Conservation (phyloP, 2,888 invertebrate species). For the Rugalucina vietnamica region DNA sequence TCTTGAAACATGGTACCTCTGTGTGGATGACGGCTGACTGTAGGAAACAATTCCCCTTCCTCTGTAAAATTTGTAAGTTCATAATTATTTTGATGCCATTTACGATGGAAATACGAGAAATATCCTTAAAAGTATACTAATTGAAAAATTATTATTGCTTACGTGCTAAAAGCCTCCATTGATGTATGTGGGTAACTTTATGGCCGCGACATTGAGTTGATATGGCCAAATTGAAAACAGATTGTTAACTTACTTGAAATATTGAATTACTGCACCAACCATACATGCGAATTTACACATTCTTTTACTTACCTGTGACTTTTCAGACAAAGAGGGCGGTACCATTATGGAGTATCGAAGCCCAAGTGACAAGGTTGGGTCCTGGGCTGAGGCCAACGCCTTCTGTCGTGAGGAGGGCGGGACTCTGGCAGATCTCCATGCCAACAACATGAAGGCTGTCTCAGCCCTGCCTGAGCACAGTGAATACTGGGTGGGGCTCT, state of each 20-base stretch:
- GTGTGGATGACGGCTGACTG: slow-evolving; percentile 61
- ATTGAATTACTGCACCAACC: too few relatives aligned
- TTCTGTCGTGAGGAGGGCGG: slow-evolving; percentile 53
- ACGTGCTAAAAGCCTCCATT: too few relatives aligned
- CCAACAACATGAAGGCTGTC: slow-evolving; percentile 60
- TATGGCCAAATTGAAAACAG: too few relatives aligned
- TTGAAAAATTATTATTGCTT: too few relatives aligned
- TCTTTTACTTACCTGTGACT: too few relatives aligned
- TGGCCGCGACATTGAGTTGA: too few relatives aligned
- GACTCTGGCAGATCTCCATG: slow-evolving; percentile 59
- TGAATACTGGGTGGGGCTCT: slow-evolving; percentile 63
- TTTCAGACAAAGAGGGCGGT: slow-evolving; percentile 49
- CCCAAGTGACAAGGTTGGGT: slow-evolving; percentile 43
- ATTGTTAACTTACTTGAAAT: too few relatives aligned
- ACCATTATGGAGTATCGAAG: slow-evolving; percentile 53
- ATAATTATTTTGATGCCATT: not conserved
- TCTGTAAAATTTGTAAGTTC: slow-evolving; percentile 63
- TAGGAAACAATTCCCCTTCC: slow-evolving; percentile 53
- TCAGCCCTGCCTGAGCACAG: slow-evolving; percentile 58
- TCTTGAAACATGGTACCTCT: slow-evolving; percentile 53
- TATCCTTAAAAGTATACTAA: too few relatives aligned
- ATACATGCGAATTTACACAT: too few relatives aligned
- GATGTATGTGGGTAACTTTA: too few relatives aligned
- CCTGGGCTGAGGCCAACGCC: slow-evolving; percentile 53
- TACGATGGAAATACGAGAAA: too few relatives aligned